phyloP scores from a whole-genome alignment of 2,113 vertebrate species.

The Pseudois nayaur region DNA sequence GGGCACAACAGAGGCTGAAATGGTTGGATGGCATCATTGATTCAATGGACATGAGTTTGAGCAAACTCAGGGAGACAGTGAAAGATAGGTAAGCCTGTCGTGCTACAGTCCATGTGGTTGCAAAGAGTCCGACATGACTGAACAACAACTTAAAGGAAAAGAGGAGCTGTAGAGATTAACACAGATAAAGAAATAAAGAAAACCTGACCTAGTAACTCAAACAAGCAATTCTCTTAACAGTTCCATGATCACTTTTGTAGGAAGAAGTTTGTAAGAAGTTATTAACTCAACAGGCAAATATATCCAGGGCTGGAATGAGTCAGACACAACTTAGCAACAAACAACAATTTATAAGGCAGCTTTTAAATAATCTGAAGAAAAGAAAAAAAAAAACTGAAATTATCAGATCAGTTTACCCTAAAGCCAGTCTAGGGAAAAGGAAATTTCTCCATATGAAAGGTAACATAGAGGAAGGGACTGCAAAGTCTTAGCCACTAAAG shows the following conservation, averaged over 20 bases:
- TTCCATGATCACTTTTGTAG: neutral
- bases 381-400: neutral
- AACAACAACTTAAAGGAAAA: neutral
- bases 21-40: neutral
- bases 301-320: neutral
- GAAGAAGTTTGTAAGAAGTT: neutral
- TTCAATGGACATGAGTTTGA: neutral
- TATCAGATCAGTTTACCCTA: neutral
- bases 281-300: neutral
- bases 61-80: neutral
- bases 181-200: neutral
- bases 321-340: neutral
- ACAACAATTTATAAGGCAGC: neutral
- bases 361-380: neutral
- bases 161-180: neutral
- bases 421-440: neutral
- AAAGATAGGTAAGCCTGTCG: neutral
- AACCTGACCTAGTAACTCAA: neutral
- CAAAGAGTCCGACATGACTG: neutral
- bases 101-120: neutral
- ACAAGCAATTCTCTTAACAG: neutral
- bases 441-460: neutral
- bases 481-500: neutral
- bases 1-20: neutral
- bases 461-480: neutral